These are phyloP conservation scores for Blastomussa wellsi DNA, from an alignment of 92 coral and sea anemone species.

Conservation along the genomic window DNA sequence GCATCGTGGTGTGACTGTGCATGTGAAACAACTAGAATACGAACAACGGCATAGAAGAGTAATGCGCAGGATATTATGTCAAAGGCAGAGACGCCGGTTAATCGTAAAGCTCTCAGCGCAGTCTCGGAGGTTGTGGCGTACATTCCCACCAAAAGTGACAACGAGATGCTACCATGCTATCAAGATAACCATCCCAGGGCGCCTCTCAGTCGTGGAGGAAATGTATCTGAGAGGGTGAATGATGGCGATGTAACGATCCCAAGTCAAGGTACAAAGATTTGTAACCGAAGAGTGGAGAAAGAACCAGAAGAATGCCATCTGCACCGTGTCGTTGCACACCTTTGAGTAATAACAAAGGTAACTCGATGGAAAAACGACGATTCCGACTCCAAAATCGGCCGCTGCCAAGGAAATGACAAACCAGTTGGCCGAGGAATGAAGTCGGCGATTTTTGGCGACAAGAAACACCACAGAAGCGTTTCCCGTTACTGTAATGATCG, in stretches of 20 bases:
- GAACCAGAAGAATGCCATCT: slow-evolving; percentile 16
- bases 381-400: slow-evolving; percentile 35
- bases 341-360: not conserved
- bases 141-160: slow-evolving; percentile 16
- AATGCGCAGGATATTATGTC: slow-evolving; percentile 7
- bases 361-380: slow-evolving; percentile 6
- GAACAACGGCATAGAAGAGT: slow-evolving; percentile 9
- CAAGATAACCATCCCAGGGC: slow-evolving; percentile 4
- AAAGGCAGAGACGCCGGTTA: slow-evolving; percentile 1
- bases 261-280: slow-evolving; percentile 27
- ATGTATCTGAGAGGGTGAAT: slow-evolving; percentile 28
- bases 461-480: slow-evolving; percentile 10
- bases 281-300: slow-evolving; percentile 25
- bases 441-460: slow-evolving; percentile 9
- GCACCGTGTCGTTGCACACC: not conserved
- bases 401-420: slow-evolving; percentile 33
- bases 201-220: not conserved
- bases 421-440: slow-evolving; percentile 34
- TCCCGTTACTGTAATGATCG: slow-evolving; percentile 20
- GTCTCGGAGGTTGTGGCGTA: not conserved
- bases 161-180: slow-evolving; percentile 18
- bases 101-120: not conserved
- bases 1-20: not conserved
- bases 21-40: slow-evolving; percentile 13
- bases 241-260: slow-evolving; percentile 35